Percentiles rank a stretch among this genome's conserved stretches.
Conservation (phyloP, 2,797 vertebrate species). For the Amazonetta brasiliensis region DNA sequence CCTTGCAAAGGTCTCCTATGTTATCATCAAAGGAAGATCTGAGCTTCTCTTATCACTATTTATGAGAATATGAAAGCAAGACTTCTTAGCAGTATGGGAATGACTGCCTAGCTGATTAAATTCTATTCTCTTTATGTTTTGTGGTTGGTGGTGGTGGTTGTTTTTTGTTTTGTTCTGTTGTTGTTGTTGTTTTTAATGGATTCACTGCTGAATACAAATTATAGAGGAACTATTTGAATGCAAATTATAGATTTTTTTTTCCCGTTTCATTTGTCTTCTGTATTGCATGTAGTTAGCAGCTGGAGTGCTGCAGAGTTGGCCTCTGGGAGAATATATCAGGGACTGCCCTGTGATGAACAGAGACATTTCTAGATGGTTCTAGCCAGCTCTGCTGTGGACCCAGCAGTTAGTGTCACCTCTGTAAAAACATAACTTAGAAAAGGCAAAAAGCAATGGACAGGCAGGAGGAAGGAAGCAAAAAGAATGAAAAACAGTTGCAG, state of each 20-base stretch:
- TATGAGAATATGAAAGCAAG: background rate
- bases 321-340: background rate
- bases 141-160: too few relatives aligned
- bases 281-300: background rate
- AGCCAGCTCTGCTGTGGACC: background rate
- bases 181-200: background rate
- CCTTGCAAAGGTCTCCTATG: background rate
- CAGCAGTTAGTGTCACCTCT: background rate
- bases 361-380: background rate
- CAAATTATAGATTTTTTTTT: background rate
- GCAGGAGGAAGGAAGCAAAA: background rate
- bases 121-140: background rate
- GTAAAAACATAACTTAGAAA: background rate
- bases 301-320: background rate
- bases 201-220: background rate
- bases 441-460: background rate
- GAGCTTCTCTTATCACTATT: background rate
- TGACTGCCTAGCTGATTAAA: background rate
- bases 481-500: background rate
- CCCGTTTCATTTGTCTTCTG: background rate
- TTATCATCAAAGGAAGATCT: background rate
- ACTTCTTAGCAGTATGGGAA: background rate
- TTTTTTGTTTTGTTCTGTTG: background rate
- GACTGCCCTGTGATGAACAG: background rate
- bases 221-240: background rate